Base-by-base conservation (phyloP, 2,888 invertebrate genomes). In the Chymomyza fuscimana region DNA sequence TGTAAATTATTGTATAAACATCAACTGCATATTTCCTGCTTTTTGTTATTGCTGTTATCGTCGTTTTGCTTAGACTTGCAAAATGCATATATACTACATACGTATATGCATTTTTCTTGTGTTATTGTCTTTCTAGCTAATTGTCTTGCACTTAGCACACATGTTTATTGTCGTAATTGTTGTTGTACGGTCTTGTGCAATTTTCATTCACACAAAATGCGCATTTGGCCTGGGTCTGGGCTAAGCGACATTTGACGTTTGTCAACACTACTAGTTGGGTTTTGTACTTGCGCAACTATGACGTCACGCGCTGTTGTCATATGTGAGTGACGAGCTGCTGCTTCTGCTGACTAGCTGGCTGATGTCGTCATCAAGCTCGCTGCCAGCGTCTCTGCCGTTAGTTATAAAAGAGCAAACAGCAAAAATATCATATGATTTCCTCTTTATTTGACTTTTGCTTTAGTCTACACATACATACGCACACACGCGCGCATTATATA, bases 401-500 rank as follows among this genome's bases (percentile, higher is more conserved):
- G 54, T 9, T 22, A 46, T 46, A 46, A 46, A 46, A 46, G 40
- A 46, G 40, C 40, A 46, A 46, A 46, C 36, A 54, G 46, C 64
- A 51, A 74, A 70, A 69, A 66, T 67, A 71, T 78, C 78, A 79
- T 79, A 76, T 79, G 79, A 78, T 79, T 76, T 79, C 56, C 73
- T 67, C 65, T 70, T 73, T 67, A 65, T 73, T 68, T 58, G 67
- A 64, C 70, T 51, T 68, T 54, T 67, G 36, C 52, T 56, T 63
- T 69, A 72, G 61, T 54, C 50, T 62, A 62, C 51, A 66, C 58
- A 63, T 56, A 70, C 52, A 54, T 56, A 63, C 51, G 60, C 25
- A 40, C 7, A 51, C 25, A 58, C 29, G 5, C 58, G 58, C 58
- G 9, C 25, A 25, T 25, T 25, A 25, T 25, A 25, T 25, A 25